A percentile compares a stretch with the other conserved stretches of the same genome.
phyloP scores from a whole-genome alignment of 2,888 invertebrate species.

The Drosophila heteroneura region DNA sequence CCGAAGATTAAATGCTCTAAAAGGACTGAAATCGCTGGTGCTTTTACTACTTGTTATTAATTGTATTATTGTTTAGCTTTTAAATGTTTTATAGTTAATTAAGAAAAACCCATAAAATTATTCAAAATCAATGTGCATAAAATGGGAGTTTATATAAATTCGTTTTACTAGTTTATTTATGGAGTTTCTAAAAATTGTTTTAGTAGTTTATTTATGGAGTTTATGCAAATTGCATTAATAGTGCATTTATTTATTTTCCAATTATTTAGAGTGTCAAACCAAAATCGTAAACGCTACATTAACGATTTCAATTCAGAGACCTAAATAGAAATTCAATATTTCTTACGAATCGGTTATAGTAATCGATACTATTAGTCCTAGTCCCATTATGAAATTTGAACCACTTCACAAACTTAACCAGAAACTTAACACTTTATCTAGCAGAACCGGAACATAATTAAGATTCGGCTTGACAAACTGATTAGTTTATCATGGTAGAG shows the following conservation, averaged over 20 bases:
- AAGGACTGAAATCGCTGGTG: neutral
- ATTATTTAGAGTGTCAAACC: neutral
- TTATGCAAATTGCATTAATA: neutral
- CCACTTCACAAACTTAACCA: neutral
- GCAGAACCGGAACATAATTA: neutral
- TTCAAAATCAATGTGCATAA: neutral
- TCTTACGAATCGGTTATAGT: neutral
- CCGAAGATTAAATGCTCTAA: constrained; percentile 1
- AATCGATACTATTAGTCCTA: neutral
- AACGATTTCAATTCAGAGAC: neutral
- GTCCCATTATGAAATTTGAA: neutral
- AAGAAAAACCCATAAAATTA: neutral
- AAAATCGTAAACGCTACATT: neutral
- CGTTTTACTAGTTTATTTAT: neutral
- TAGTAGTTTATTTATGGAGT: neutral
- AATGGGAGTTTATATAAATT: neutral
- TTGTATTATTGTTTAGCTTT: neutral
- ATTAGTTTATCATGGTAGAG: neutral
- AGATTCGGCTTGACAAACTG: neutral
- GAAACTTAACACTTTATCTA: neutral
- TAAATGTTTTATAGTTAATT: neutral
- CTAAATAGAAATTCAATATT: neutral
- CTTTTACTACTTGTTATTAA: neutral
- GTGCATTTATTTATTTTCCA: neutral
- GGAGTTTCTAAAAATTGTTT: neutral